Percentiles rank a stretch among this genome's conserved stretches.
phyloP scores from a whole-genome alignment of 2,888 invertebrate species.

The Ceriagrion tenellum region DNA sequence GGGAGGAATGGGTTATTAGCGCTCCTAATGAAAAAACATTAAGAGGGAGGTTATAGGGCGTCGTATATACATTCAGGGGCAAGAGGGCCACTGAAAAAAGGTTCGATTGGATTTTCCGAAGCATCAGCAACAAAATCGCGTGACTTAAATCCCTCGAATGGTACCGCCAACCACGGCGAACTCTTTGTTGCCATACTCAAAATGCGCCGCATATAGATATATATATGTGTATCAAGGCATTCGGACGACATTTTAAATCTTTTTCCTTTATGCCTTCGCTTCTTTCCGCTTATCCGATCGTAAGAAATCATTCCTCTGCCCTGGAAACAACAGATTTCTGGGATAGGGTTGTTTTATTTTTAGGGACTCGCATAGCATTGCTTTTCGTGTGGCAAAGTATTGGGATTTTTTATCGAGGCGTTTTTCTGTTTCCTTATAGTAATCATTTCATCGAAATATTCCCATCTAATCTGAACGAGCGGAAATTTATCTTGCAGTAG shows the following conservation, averaged over 20 bases:
- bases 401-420: neutral
- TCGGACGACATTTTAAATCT: conserved; percentile 7
- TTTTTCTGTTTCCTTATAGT: neutral
- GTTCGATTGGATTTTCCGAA: conserved; percentile 26
- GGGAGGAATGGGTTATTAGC: neutral
- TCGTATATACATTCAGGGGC: neutral
- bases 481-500: neutral
- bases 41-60: neutral
- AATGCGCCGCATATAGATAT: neutral
- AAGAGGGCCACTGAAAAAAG: neutral
- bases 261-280: neutral
- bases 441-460: neutral
- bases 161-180: conserved; percentile 30
- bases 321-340: conserved; percentile 1
- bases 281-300: conserved; percentile 14
- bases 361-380: neutral
- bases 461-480: neutral
- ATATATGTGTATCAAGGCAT: neutral
- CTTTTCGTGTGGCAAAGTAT: neutral
- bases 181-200: neutral
- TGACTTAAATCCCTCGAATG: neutral
- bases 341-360: neutral
- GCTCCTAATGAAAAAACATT: conserved; percentile 2
- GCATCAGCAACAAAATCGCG: conserved; percentile 6
- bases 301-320: neutral